A percentile compares a stretch with the other conserved stretches of the same genome.
These are phyloP conservation scores for Drosophila conformis DNA, from an alignment of 2,888 invertebrate genomes.

Conservation along the genomic window DNA sequence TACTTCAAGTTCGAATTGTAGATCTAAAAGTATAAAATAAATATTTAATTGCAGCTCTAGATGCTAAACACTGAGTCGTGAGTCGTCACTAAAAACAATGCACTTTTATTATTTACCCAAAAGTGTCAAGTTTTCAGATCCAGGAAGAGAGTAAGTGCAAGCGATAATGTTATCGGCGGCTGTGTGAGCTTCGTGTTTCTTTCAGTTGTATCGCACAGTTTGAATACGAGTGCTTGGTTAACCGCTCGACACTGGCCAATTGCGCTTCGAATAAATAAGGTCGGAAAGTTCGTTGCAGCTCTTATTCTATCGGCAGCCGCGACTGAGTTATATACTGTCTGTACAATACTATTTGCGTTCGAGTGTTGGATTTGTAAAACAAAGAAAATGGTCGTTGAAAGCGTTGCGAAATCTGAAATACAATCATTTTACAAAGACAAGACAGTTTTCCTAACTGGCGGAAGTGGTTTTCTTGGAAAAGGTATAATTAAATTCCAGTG, in stretches of 20 bases:
- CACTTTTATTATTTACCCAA: slow-evolving; percentile 12
- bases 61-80: too few species aligned
- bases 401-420: slow-evolving; percentile 76
- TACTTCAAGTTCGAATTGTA: too few species aligned
- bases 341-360: neutral
- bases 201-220: slow-evolving; percentile 4
- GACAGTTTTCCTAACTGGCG: slow-evolving; percentile 87
- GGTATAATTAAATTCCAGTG: slow-evolving; percentile 59
- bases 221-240: slow-evolving; percentile 1
- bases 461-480: slow-evolving; percentile 86
- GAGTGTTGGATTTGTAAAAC: neutral
- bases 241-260: slow-evolving; percentile 1
- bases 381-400: neutral
- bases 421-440: slow-evolving; percentile 87
- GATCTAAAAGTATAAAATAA: too few species aligned
- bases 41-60: too few species aligned
- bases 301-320: slow-evolving; percentile 49
- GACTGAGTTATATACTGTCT: slow-evolving; percentile 9
- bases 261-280: slow-evolving; percentile 57
- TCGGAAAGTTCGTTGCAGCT: slow-evolving; percentile 13
- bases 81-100: too few species aligned
- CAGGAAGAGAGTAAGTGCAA: neutral
- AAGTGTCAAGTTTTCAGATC: neutral
- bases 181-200: slow-evolving; percentile 21
- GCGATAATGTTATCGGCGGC: slow-evolving; percentile 13